Evolutionary conservation across 2,797 vertebrate species (phyloP).

Genomic region (Aythya fuligula): DNA sequence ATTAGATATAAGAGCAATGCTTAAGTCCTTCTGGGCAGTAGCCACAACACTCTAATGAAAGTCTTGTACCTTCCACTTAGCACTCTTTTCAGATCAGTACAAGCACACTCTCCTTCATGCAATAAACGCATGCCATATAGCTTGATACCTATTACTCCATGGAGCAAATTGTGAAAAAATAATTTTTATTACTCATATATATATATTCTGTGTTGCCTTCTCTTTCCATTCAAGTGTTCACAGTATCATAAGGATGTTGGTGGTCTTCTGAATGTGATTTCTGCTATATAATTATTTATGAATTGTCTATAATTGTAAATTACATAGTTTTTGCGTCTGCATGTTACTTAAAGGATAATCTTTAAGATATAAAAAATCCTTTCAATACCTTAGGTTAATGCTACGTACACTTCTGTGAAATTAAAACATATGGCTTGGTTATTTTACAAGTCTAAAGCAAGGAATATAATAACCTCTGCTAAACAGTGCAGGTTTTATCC

Average conservation of each 20-base stretch:
- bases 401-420: neutral
- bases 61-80: neutral
- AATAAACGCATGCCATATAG: neutral
- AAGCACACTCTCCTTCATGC: neutral
- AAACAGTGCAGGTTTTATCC: neutral
- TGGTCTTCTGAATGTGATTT: neutral
- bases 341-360: neutral
- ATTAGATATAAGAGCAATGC: slow-evolving; percentile 18
- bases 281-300: neutral
- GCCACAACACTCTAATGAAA: neutral
- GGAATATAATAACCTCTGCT: neutral
- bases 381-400: neutral
- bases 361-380: neutral
- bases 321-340: rapidly evolving
- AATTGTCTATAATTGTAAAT: neutral
- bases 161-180: neutral
- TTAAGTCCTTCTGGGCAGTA: slow-evolving; percentile 12
- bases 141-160: neutral
- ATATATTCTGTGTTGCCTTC: neutral
- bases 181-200: neutral
- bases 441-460: neutral
- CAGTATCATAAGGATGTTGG: neutral
- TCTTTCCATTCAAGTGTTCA: neutral
- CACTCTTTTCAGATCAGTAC: neutral
- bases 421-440: neutral